Evolutionary conservation across 2,888 invertebrate genomes (phyloP).

Genomic region (Caenorhabditis sp.): DNA sequence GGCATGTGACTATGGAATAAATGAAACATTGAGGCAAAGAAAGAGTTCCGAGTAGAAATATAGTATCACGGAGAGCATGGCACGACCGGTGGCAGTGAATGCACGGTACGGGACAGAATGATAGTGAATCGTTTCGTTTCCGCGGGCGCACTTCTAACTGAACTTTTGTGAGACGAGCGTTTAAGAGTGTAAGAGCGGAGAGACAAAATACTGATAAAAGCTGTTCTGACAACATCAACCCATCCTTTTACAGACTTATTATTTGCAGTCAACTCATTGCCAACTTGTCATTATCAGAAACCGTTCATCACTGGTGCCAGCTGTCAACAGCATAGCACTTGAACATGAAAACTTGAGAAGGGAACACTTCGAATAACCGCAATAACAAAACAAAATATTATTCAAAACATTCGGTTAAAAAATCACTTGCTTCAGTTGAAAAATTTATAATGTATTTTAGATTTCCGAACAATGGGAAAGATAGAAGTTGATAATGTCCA

Average conservation of each 20-base stretch:
- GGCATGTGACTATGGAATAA: constrained; percentile 1
- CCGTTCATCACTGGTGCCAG: background rate
- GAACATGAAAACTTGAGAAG: too few species aligned
- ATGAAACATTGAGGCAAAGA: constrained; percentile 15
- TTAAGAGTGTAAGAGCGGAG: constrained; percentile 19
- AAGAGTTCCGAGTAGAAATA: constrained; percentile 10
- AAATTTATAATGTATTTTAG: too few species aligned
- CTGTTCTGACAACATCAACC: constrained; percentile 31
- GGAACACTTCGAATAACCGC: too few species aligned
- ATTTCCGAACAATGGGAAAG: too few species aligned
- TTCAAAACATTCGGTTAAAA: too few species aligned
- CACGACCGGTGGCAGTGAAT: constrained; percentile 57
- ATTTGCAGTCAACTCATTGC: constrained; percentile 24
- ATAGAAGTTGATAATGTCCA: too few species aligned
- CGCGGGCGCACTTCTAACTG: constrained; percentile 48
- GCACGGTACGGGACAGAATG: constrained; percentile 53
- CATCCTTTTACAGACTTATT: constrained; percentile 39
- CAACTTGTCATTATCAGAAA: constrained; percentile 39
- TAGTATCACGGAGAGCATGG: constrained; percentile 49
- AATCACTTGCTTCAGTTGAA: too few species aligned
- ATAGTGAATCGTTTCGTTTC: constrained; percentile 31
- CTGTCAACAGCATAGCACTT: constrained; percentile 7
- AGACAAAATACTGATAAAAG: constrained; percentile 57
- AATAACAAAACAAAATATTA: too few species aligned
- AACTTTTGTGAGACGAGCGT: constrained; percentile 35